Conservation (phyloP, 2,888 invertebrate genomes). For the Rhorus exstirpatorius region DNA sequence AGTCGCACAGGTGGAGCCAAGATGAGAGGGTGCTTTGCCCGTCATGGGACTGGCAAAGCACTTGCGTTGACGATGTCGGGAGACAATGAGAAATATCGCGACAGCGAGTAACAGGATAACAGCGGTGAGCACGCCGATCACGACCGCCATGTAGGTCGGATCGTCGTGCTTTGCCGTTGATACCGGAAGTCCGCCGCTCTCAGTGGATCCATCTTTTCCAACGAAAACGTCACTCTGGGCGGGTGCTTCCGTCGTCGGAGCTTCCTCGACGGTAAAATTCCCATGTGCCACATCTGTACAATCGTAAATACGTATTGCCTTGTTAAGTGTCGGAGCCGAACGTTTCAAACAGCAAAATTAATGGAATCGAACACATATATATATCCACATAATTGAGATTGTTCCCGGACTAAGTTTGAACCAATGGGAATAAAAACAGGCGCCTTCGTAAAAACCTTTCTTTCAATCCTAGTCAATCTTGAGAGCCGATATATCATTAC, state of each 20-base stretch:
- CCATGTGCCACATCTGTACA: constrained; percentile 89
- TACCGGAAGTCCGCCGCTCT: constrained; percentile 88
- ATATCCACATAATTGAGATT: no score
- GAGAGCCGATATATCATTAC: no score
- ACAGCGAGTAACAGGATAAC: constrained; percentile 91
- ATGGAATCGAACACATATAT: neutral
- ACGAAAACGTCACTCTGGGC: constrained; percentile 87
- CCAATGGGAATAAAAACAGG: no score
- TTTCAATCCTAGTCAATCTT: no score
- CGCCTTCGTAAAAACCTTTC: no score
- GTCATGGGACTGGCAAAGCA: constrained; percentile 91
- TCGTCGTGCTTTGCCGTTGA: constrained; percentile 90
- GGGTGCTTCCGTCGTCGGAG: constrained; percentile 87
- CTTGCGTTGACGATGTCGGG: constrained; percentile 91
- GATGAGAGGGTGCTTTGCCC: constrained; percentile 87
- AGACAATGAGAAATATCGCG: constrained; percentile 91
- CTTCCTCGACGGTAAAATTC: constrained; percentile 91
- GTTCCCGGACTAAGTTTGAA: no score
- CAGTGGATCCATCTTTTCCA: constrained; percentile 83
- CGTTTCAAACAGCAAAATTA: neutral
- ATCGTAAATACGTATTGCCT: constrained; percentile 31
- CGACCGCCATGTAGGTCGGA: constrained; percentile 91
- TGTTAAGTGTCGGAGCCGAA: constrained; percentile 2
- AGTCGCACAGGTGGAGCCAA: constrained; percentile 85
- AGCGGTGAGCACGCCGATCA: constrained; percentile 92